Evolutionary conservation across 2,797 vertebrate species (phyloP), one percentile per base, ranked within the genome.

Genomic region (Xiphophorus birchmanni): DNA sequence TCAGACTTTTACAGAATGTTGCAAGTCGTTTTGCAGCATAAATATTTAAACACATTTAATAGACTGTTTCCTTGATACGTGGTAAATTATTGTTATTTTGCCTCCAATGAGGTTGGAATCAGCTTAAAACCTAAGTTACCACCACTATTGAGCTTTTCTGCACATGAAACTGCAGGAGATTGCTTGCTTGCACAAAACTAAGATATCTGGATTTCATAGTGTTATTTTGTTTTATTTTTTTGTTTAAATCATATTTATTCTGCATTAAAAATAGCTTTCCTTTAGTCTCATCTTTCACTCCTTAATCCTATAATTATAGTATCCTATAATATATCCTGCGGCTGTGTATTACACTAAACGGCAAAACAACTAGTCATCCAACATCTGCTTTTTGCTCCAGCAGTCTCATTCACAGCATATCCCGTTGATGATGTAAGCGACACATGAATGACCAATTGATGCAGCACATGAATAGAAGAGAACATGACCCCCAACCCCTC

Each of bases 371-470:
- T 3, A 78, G 73, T 83, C 80, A 67, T 77, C 29, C 80, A 52
- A 74, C 90, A 85, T 90, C 85, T 60, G 76, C 79, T 74, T 69
- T 76, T 73, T 21, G 75, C 82, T 79, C 52, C 73, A 52, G 76
- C 84, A 88, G 73, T 67, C 86, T 90, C 84, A 75, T 88, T 92
- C 91, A 84, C 88, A 86, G 82, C 87, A 67, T 87, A 84, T 85
- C 85, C 85, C 8, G 76, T 7, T 79, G 85, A 89, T 91, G 90
- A 93, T 89, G 92, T 88, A 86, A 91, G 91, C 78, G 76, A 82
- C 89, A 75, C 89, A 92, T 92, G 91, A 93, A 94, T 93, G 92
- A 90, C 86, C 89, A 76, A 91, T 88, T 89, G 86, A 92, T 88
- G 76, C 79, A 67, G 69, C 52, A 73, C 80, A 84, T 84, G 86